phyloP scores from a whole-genome alignment of 2,797 vertebrate genomes.

The Tapirus indicus region DNA sequence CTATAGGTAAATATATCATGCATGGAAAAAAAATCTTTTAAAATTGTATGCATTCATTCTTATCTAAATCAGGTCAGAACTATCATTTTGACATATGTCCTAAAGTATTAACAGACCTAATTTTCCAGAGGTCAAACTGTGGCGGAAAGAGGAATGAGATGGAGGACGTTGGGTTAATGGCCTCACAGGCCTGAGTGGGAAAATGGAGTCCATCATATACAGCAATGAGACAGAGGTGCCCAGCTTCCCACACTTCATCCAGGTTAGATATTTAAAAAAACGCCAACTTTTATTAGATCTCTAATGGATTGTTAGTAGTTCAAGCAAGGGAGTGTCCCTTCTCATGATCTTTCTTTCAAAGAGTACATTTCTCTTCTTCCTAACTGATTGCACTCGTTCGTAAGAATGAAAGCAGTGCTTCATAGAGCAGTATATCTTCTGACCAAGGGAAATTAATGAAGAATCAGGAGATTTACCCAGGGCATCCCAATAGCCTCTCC shows the following conservation, averaged over 20 bases:
- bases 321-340: not conserved
- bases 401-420: not conserved
- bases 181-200: not conserved
- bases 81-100: conserved; percentile 16
- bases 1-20: not conserved
- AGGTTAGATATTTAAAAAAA: not conserved
- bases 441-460: conserved; percentile 34
- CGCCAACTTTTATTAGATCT: not conserved
- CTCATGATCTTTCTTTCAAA: conserved; percentile 37
- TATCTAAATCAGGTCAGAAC: not conserved
- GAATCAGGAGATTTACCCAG: not conserved
- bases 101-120: conserved; percentile 28
- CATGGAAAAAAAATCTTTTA: not conserved
- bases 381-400: not conserved
- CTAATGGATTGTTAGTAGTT: not conserved
- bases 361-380: not conserved
- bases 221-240: not conserved
- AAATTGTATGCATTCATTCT: conserved; percentile 25
- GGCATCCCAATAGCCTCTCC: not conserved
- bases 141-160: not conserved
- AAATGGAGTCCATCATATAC: not conserved
- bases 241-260: not conserved
- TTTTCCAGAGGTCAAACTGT: conserved; percentile 58
- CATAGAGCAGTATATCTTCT: not conserved
- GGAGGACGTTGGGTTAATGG: not conserved